These are phyloP conservation scores for Macrophya alboannulata DNA, from an alignment of 2,888 invertebrate species.

Conservation along the genomic window DNA sequence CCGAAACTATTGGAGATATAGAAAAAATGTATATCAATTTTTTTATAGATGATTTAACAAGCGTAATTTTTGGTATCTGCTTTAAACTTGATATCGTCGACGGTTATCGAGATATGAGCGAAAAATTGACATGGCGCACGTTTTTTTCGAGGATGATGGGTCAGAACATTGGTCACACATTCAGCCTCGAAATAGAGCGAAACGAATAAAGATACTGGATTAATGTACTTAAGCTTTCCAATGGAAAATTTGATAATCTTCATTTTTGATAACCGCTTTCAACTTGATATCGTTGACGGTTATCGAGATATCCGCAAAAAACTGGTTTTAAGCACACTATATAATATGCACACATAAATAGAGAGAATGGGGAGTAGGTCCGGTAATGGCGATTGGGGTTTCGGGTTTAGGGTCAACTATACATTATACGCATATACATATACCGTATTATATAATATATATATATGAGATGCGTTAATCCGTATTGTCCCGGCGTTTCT, in stretches of 20 bases:
- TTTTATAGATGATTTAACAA: no score
- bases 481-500: constrained; percentile 46
- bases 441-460: neutral
- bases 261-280: neutral
- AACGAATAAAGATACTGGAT: neutral
- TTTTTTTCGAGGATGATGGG: neutral
- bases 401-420: neutral
- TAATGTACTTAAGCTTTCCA: neutral
- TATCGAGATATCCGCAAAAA: neutral
- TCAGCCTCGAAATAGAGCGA: neutral
- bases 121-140: neutral
- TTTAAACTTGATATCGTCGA: neutral
- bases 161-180: neutral
- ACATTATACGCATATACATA: neutral
- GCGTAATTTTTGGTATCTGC: neutral
- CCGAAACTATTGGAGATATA: neutral
- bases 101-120: neutral
- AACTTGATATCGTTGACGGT: no score
- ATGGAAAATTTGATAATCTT: neutral
- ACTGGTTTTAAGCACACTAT: neutral
- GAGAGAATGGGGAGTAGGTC: neutral
- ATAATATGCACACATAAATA: neutral
- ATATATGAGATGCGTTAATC: constrained; percentile 43
- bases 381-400: neutral
- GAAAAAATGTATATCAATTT: no score